Evolutionary conservation across 1,140 invertebrate genomes (phyloP).

Genomic region (Dendrolimus kikuchii): DNA sequence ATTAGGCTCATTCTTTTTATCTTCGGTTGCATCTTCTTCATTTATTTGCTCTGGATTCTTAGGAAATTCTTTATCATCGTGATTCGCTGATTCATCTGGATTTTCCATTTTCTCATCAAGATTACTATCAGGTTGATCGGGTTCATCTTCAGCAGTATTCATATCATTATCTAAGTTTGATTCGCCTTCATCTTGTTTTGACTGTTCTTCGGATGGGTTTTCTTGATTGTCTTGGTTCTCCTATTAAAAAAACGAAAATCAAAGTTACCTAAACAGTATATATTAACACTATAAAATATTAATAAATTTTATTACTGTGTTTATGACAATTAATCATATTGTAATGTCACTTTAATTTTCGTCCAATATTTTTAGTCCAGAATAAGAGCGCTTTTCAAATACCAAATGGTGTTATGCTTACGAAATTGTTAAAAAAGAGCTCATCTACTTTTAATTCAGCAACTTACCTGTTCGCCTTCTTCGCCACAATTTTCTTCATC

Average conservation of each 20-base stretch:
- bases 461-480: slow-evolving; percentile 31
- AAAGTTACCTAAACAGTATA: too few species aligned
- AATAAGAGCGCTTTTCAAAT: too few species aligned
- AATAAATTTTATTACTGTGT: too few species aligned
- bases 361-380: too few species aligned
- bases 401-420: too few species aligned
- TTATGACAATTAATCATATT: too few species aligned
- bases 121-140: slow-evolving; percentile 31
- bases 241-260: not conserved
- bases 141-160: not conserved
- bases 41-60: slow-evolving; percentile 63
- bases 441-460: too few species aligned
- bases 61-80: slow-evolving; percentile 38
- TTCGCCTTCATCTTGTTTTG: slow-evolving; percentile 3
- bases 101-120: slow-evolving; percentile 1
- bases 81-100: slow-evolving; percentile 29
- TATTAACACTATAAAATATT: too few species aligned
- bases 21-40: slow-evolving; percentile 73
- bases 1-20: slow-evolving; percentile 81
- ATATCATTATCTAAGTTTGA: not conserved
- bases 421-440: too few species aligned
- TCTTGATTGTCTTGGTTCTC: slow-evolving; percentile 27
- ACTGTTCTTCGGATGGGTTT: slow-evolving; percentile 13
- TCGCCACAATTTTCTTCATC: slow-evolving; percentile 62
- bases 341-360: too few species aligned